phyloP scores from a whole-genome alignment of 1,140 invertebrate species.

The Pseudachorutes palmiensis region DNA sequence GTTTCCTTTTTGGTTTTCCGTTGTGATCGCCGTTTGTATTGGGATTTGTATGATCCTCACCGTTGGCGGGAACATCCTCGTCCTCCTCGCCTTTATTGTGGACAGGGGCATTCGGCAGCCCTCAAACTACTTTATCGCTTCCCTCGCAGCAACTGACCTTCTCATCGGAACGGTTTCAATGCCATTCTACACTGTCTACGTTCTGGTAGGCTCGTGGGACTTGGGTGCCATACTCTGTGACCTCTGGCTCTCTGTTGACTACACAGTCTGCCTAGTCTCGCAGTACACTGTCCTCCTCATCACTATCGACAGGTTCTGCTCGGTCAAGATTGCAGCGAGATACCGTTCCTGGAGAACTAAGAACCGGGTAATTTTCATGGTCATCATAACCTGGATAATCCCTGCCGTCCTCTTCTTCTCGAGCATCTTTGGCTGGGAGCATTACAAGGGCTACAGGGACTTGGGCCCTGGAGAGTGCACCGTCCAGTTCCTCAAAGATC shows the following conservation, averaged over 20 bases:
- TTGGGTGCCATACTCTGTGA: conserved; percentile 91
- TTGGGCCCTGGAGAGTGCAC: conserved; percentile 81
- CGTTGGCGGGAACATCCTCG: conserved; percentile 90
- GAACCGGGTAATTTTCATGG: conserved; percentile 70
- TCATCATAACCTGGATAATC: conserved; percentile 95
- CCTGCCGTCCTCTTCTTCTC: conserved; percentile 95
- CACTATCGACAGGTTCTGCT: conserved; percentile 97
- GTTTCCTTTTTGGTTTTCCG: conserved; percentile 81
- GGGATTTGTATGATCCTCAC: conserved; percentile 84
- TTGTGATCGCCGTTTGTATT: conserved; percentile 82
- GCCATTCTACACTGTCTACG: conserved; percentile 94
- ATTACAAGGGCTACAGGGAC: conserved; percentile 86
- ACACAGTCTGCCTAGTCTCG: conserved; percentile 96
- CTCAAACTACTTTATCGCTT: conserved; percentile 99
- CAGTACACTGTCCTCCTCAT: conserved; percentile 98
- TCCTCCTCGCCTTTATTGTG: conserved; percentile 90
- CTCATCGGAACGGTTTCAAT: conserved; percentile 88
- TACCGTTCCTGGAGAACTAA: conserved; percentile 97
- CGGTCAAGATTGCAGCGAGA: conserved; percentile 95
- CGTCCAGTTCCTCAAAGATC: conserved; percentile 96
- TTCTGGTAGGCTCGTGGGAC: conserved; percentile 93
- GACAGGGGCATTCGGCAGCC: conserved; percentile 95
- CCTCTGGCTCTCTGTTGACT: conserved; percentile 97
- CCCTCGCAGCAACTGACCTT: conserved; percentile 93
- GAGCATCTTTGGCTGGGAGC: conserved; percentile 98